Base-by-base conservation (phyloP, 53 echinoderm and acorn worm genomes). In the Temnopleurus reevesii region DNA sequence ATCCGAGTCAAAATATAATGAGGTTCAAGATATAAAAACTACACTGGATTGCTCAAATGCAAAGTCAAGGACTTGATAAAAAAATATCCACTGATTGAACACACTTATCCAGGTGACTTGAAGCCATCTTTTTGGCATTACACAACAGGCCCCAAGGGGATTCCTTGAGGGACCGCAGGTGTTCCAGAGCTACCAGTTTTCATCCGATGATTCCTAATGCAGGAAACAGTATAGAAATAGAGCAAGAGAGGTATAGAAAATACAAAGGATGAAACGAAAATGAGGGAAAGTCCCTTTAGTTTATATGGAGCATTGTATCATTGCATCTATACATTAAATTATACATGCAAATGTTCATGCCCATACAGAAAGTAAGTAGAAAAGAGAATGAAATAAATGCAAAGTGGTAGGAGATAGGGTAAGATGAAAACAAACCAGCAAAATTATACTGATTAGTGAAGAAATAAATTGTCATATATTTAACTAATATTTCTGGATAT, bases 121-220 rank as follows among this genome's bases (percentile, higher is more conserved):
- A 47, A 1, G 9, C 2, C 55, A n/a, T 61, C 61, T 31, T 63
- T 63, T 17, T 63, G 13, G 63, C 63, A 63, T 63, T 17, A 31
- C 33, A 34, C 3, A 29, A 38, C 8, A 36, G 18, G 41, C 38
- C 33, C 17, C 19, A 34, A 1, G 23, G 5, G 41, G 21, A 71
- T 71, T n/a, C 71, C 41, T 33, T 33, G 18, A 63, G 31, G 33
- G 15, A 17, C n/a, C n/a, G n/a, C 31, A 63, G 33, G 63, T 38
- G 41, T 38, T 23, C 41, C 36, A 55, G 55, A n/a, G 83, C 83
- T 83, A 83, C 83, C 83, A 83, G 10, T 56, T 83, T 29, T 83
- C 83, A 55, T 83, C 83, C 9, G 54, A 18, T 35, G 83, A 55
- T n/a, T 83, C 83, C 83, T 83, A 55, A 53, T 83, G 83, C 71